phyloP scores from a whole-genome alignment of 35 echinoderm and acorn worm genomes.

The Diadema setosum region DNA sequence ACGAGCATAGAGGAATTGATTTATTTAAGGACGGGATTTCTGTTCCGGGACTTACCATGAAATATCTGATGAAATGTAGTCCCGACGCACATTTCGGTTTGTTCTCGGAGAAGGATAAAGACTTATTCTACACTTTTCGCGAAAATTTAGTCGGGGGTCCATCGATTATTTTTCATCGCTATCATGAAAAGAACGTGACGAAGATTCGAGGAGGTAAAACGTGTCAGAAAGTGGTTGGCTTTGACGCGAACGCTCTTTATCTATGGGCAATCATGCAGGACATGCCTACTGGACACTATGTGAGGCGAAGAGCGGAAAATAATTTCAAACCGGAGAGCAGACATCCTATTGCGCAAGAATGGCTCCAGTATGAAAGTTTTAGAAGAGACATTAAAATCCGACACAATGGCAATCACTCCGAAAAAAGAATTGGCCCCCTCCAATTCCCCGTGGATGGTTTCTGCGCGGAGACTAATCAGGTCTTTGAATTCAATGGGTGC shows the following conservation, averaged over 20 bases:
- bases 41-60: slow-evolving; percentile 37
- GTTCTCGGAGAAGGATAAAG: slow-evolving; percentile 35
- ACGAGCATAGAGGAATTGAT: not conserved
- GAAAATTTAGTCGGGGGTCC: slow-evolving; percentile 36
- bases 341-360: slow-evolving; percentile 26
- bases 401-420: not conserved
- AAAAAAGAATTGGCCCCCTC: not conserved
- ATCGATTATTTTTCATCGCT: slow-evolving; percentile 23
- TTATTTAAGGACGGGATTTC: slow-evolving; percentile 35
- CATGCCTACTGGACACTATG: slow-evolving; percentile 38
- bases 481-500: slow-evolving; percentile 28
- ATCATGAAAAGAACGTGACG: not conserved
- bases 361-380: slow-evolving; percentile 31
- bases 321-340: not conserved
- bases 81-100: slow-evolving; percentile 7
- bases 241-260: slow-evolving; percentile 67
- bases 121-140: slow-evolving; percentile 21
- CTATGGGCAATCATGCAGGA: slow-evolving; percentile 22
- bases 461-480: not conserved
- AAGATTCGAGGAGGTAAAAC: not conserved
- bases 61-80: slow-evolving; percentile 3
- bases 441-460: not conserved
- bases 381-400: not conserved
- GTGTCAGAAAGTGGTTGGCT: slow-evolving; percentile 32
- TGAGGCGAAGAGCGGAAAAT: slow-evolving; percentile 4